phyloP scores from a whole-genome alignment of 2,797 vertebrate genomes.

The Sphenodon punctatus region DNA sequence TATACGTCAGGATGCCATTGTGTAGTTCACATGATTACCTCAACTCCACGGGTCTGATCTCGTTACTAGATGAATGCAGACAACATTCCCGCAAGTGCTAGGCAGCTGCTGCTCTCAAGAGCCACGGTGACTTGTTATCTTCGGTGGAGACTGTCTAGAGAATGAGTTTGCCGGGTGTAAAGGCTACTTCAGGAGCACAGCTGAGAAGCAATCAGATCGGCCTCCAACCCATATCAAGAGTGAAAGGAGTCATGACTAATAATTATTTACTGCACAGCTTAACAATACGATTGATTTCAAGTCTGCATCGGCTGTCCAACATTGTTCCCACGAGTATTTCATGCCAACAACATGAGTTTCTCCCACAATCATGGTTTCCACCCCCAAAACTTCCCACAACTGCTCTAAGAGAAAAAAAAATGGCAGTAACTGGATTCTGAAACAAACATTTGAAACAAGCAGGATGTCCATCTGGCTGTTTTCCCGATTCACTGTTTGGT shows the following conservation, averaged over 20 bases:
- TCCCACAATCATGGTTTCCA: conserved; percentile 36
- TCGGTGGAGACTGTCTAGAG: not conserved
- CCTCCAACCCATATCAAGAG: conserved; percentile 22
- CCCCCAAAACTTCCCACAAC: conserved; percentile 32
- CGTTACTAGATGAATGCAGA: not conserved
- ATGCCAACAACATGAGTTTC: conserved; percentile 31
- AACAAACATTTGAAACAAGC: conserved; percentile 54
- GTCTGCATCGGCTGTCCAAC: conserved; percentile 35
- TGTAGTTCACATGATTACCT: not conserved
- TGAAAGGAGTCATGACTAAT: conserved; percentile 64
- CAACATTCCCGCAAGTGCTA: not conserved
- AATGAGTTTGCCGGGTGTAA: not conserved
- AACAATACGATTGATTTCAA: conserved; percentile 44
- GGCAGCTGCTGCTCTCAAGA: conserved; percentile 3
- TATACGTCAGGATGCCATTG: not conserved
- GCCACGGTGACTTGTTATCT: not conserved
- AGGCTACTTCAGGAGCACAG: conserved; percentile 46
- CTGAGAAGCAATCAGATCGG: conserved; percentile 15
- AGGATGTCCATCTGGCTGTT: conserved; percentile 58
- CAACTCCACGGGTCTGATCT: not conserved
- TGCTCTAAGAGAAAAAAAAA: conserved; percentile 44
- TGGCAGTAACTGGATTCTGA: conserved; percentile 59
- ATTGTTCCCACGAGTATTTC: conserved; percentile 61
- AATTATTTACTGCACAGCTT: conserved; percentile 29
- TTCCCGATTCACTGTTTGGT: conserved; percentile 59